Evolutionary conservation across 2,797 vertebrate species (phyloP).

Genomic region (Pseudochirops cupreus): DNA sequence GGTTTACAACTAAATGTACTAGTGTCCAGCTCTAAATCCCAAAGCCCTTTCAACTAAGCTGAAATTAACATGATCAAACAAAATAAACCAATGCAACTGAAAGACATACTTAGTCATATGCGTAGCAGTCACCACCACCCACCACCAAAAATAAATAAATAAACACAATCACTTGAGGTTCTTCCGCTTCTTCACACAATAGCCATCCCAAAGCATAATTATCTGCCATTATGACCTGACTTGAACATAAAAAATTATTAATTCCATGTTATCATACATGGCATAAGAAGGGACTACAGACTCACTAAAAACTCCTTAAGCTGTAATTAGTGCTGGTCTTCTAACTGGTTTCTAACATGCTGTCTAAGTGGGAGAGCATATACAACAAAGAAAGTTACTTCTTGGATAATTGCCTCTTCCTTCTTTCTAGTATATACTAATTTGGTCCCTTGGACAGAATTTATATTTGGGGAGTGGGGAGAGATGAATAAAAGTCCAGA

Average conservation of each 20-base stretch:
- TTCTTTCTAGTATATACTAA: conserved; percentile 14
- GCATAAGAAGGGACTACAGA: conserved; percentile 56
- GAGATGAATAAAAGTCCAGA: not conserved
- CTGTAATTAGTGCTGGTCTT: too few species aligned
- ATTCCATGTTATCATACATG: conserved; percentile 53
- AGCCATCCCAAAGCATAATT: conserved; percentile 55
- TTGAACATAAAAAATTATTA: conserved; percentile 63
- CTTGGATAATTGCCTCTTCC: not conserved
- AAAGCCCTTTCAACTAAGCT: not conserved
- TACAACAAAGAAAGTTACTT: conserved; percentile 8
- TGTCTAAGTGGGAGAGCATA: conserved; percentile 27
- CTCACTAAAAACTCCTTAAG: not conserved
- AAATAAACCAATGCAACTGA: not conserved
- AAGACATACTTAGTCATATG: not conserved
- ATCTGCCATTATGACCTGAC: conserved; percentile 54
- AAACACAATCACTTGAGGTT: conserved; percentile 64
- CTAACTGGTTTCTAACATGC: conserved; percentile 34
- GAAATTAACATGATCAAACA: conserved; percentile 53
- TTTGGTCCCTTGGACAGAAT: conserved; percentile 4
- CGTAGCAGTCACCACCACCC: not conserved
- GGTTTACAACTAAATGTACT: not conserved
- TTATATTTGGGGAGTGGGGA: not conserved
- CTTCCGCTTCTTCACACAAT: conserved; percentile 65
- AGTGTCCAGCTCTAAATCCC: not conserved
- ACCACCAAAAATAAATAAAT: too few species aligned